These are phyloP conservation scores for Erannis defoliaria DNA, from an alignment of 2,888 invertebrate species.

Conservation along the genomic window DNA sequence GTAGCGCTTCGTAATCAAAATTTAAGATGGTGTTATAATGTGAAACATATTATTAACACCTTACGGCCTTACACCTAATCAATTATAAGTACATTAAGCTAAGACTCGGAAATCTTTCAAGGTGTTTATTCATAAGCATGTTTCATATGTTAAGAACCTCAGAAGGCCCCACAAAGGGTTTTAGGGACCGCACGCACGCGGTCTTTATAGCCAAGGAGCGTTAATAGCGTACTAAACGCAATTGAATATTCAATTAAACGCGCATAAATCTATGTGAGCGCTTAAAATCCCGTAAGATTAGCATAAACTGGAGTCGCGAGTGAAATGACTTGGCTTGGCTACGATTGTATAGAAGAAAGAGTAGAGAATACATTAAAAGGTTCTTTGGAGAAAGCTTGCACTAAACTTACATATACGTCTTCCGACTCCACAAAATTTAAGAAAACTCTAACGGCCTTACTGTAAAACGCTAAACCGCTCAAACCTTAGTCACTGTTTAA, in stretches of 20 bases:
- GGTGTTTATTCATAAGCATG: slow-evolving; percentile 7
- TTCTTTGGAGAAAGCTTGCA: not conserved
- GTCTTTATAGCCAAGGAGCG: slow-evolving; percentile 9
- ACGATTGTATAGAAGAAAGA: too few relatives aligned
- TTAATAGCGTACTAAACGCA: slow-evolving; percentile 44
- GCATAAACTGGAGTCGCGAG: slow-evolving; percentile 35
- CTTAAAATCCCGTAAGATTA: slow-evolving; percentile 43
- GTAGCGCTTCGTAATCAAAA: too few relatives aligned
- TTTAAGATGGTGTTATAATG: too few relatives aligned
- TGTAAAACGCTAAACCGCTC: not conserved
- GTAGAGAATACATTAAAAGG: slow-evolving; percentile 5
- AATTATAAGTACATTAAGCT: not conserved
- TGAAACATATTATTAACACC: not conserved
- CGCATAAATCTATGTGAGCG: slow-evolving; percentile 40
- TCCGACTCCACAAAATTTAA: too few relatives aligned
- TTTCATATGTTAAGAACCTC: not conserved
- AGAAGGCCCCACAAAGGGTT: not conserved
- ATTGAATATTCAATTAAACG: slow-evolving; percentile 72
- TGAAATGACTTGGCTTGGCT: slow-evolving; percentile 8
- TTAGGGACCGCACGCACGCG: slow-evolving; percentile 9
- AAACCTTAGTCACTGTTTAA: too few relatives aligned
- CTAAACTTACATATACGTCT: not conserved
- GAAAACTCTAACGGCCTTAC: too few relatives aligned
- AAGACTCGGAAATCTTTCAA: not conserved
- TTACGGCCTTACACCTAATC: slow-evolving; percentile 3